Conservation (phyloP, 2,888 invertebrate genomes). For the Xestia ashworthii region DNA sequence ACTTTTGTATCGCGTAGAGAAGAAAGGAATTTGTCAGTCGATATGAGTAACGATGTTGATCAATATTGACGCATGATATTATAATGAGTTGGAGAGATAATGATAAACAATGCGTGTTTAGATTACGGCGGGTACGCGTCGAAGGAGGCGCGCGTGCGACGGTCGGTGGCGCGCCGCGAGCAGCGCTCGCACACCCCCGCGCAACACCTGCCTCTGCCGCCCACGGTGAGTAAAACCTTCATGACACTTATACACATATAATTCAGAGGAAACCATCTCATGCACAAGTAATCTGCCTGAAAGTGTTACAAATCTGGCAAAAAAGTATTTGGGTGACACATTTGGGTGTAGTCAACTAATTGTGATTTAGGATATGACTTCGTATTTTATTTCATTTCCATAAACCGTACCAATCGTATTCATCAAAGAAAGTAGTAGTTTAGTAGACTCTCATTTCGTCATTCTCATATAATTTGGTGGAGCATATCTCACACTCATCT, state of each 20-base stretch:
- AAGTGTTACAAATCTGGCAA: slow-evolving; percentile 8
- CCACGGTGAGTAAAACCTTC: slow-evolving; percentile 78
- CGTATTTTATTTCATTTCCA: neutral
- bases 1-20: slow-evolving; percentile 18
- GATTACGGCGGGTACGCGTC: slow-evolving; percentile 87
- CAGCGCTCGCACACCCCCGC: slow-evolving; percentile 81
- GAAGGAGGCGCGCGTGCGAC: slow-evolving; percentile 85
- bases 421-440: neutral
- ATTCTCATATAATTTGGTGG: neutral
- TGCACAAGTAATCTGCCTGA: neutral
- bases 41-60: slow-evolving; percentile 41
- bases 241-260: slow-evolving; percentile 11
- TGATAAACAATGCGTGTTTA: slow-evolving; percentile 65
- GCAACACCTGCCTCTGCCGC: slow-evolving; percentile 83
- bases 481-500: too few relatives aligned
- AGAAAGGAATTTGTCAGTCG: slow-evolving; percentile 45
- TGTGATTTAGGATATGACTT: too few relatives aligned
- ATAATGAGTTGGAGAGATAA: slow-evolving; percentile 43
- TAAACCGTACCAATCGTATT: neutral
- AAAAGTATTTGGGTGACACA: neutral
- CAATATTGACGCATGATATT: slow-evolving; percentile 51
- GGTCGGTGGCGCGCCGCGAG: slow-evolving; percentile 83
- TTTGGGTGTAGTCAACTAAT: too few relatives aligned
- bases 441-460: neutral
- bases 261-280: slow-evolving; percentile 17